Percentiles rank a stretch among this genome's conserved stretches.
Conservation (phyloP, 2,888 invertebrate genomes). For the Capitulum mitella region DNA sequence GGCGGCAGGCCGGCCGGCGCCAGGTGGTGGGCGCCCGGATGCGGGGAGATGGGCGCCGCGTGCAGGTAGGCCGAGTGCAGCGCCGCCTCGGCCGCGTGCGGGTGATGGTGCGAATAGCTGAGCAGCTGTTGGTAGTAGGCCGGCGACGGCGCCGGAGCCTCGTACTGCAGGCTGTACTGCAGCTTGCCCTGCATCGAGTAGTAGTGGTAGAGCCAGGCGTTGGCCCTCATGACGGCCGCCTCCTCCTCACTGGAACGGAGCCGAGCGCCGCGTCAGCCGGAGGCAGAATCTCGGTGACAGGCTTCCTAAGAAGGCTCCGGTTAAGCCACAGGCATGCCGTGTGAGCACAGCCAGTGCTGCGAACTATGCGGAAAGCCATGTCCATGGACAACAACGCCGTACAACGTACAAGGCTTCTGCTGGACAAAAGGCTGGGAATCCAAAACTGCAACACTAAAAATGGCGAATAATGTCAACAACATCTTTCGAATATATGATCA, state of each 20-base stretch:
- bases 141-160: constrained; percentile 36
- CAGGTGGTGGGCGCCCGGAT: constrained; percentile 6
- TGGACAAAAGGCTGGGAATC: too few species aligned
- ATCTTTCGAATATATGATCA: too few species aligned
- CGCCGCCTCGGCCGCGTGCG: background rate
- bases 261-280: background rate
- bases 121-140: constrained; percentile 38
- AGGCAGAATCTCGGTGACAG: too few species aligned
- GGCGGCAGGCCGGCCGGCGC: background rate
- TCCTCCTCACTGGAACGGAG: constrained; percentile 72
- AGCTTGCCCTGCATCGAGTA: constrained; percentile 87
- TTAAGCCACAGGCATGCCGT: too few species aligned
- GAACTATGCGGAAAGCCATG: too few species aligned
- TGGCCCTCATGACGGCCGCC: constrained; percentile 85
- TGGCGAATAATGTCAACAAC: too few species aligned
- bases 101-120: constrained; percentile 30
- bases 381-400: too few species aligned
- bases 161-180: constrained; percentile 70
- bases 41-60: constrained; percentile 6
- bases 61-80: constrained; percentile 20
- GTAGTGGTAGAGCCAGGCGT: constrained; percentile 92
- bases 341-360: too few species aligned
- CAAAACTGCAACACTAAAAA: too few species aligned
- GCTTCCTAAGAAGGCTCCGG: too few species aligned
- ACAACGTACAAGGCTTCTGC: too few species aligned